Conservation (phyloP, 2,113 vertebrate genomes). For the Macheiramphus alcinus region DNA sequence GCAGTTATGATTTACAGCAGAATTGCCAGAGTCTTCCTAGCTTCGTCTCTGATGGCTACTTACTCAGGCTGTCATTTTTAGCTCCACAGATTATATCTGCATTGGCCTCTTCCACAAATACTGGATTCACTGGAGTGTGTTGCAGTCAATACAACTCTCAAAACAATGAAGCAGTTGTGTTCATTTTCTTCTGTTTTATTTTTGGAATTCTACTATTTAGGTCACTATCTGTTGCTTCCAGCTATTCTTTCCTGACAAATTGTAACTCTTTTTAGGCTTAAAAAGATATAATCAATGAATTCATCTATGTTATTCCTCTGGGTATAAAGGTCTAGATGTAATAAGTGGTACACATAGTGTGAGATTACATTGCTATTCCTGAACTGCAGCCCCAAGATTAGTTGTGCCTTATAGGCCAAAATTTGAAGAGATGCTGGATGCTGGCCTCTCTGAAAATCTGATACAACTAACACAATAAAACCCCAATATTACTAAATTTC, state of each 20-base stretch:
- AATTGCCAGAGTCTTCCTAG: neutral
- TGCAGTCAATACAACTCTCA: conserved; percentile 25
- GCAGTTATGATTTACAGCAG: conserved; percentile 25
- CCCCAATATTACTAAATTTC: neutral
- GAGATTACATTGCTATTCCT: conserved; percentile 19
- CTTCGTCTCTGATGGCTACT: neutral
- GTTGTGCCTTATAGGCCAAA: conserved; percentile 19
- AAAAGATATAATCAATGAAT: conserved; percentile 64
- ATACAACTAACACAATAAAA: neutral
- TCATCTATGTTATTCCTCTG: conserved; percentile 44
- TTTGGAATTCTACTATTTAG: conserved; percentile 63
- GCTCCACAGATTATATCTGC: conserved; percentile 29
- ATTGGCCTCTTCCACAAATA: conserved; percentile 28
- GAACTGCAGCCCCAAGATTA: conserved; percentile 8
- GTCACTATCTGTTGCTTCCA: conserved; percentile 61
- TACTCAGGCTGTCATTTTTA: conserved; percentile 34
- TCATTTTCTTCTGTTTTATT: conserved; percentile 41
- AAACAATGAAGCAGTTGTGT: conserved; percentile 50
- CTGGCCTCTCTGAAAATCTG: neutral
- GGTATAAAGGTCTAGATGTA: conserved; percentile 47
- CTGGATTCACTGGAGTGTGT: conserved; percentile 41
- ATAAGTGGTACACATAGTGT: neutral
- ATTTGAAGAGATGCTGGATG: conserved; percentile 10
- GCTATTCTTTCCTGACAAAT: conserved; percentile 44
- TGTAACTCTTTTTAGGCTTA: conserved; percentile 41